A percentile compares a stretch with the other conserved stretches of the same genome.
Evolutionary conservation across 2,797 vertebrate species (phyloP).

Genomic region (Lacerta viridis): DNA sequence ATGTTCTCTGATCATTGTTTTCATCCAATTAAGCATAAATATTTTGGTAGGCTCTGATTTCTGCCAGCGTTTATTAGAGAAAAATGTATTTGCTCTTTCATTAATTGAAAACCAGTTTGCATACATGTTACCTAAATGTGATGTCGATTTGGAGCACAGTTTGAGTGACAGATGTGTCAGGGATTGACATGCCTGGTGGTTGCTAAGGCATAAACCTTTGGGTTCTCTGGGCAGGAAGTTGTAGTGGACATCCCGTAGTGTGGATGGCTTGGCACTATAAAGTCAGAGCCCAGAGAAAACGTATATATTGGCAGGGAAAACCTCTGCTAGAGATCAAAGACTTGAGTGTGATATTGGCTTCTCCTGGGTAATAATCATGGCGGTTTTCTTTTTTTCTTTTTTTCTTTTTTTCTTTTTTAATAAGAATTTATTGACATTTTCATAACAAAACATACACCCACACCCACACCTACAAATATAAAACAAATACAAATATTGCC

Average conservation of each 20-base stretch:
- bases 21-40: slow-evolving; percentile 64
- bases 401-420: too few species aligned
- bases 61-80: slow-evolving; percentile 61
- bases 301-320: neutral
- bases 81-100: slow-evolving; percentile 55
- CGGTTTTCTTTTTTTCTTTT: too few species aligned
- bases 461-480: too few species aligned
- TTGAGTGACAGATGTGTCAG: slow-evolving; percentile 30
- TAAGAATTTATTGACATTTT: too few species aligned
- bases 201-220: neutral
- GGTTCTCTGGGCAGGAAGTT: neutral
- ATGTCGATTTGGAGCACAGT: slow-evolving; percentile 28
- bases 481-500: too few species aligned
- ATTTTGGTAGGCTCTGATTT: slow-evolving; percentile 65
- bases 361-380: neutral
- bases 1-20: slow-evolving; percentile 53
- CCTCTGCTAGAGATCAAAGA: neutral
- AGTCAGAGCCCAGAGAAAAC: neutral
- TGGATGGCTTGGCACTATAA: neutral
- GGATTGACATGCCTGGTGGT: neutral
- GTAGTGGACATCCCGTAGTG: neutral
- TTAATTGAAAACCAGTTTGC: slow-evolving; percentile 45
- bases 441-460: too few species aligned
- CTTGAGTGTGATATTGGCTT: neutral
- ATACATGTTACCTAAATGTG: slow-evolving; percentile 24